Base-by-base conservation (phyloP, 2,888 invertebrate species). In the Drosophila infuscata region DNA sequence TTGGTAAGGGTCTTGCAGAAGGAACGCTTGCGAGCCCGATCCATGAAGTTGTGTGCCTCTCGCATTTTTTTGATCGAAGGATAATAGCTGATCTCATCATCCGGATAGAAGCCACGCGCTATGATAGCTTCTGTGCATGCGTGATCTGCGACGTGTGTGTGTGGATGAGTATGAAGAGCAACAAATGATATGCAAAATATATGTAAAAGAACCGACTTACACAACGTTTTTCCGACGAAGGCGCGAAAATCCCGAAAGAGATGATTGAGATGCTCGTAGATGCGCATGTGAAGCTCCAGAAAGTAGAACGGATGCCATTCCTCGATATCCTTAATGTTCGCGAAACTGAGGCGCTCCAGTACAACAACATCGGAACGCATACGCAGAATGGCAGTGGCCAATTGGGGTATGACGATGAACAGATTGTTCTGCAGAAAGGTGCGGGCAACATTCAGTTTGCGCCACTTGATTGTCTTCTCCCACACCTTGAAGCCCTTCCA, bases 401-500 rank as follows among this genome's bases (percentile, higher is more conserved):
- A 91, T 7, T 96, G 94, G 25, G 95, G 95, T 82, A 97, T 96
- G 11, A 96, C 94, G 74, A 96, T 94, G 85, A 97, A 97, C 1
- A 97, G 94, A 90, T 96, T 95, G 48, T 96, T 95, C 25, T 95
- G 94, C 29, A 98, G 92, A 76, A 93, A 94, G 65, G 93, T 94
- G 72, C 95, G 94, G 1, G 96, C 95, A 29, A 94, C 93, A 38
- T 93, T 94, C 62, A 95, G 95, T 92, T 97, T 98, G 69, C 95
- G 94, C 88, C 94, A 95, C 46, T 95, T 93, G 35, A 98, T 95
- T 20, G 95, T 95, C 91, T 96, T 96, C 67, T 95, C 94, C 97
- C 97, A 97, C 0, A 96, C 95, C 86, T 95, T 96, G 91, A 97
- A 97, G 0, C 96, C 96, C 93, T 98, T 97, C 96, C 96, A 96